Evolutionary conservation across 2,113 vertebrate genomes (phyloP), one percentile per base, ranked within the genome.

Genomic region (Rhagologus leucostigma): DNA sequence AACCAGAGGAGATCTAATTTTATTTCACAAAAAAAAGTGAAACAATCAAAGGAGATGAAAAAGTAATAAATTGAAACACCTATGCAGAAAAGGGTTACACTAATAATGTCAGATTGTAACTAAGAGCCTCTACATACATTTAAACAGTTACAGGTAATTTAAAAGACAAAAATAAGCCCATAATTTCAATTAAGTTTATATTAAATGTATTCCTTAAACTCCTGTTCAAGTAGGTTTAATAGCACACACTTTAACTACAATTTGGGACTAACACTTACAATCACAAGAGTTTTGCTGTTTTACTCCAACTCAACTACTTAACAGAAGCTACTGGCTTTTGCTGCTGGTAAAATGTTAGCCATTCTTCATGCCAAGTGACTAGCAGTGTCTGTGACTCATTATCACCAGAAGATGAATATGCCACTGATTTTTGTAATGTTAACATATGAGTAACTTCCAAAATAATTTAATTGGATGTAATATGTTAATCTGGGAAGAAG

Each of bases 331-430:
- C 20, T 73, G 59, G 42, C 59, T 88, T 39, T 70, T 90, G 35
- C 37, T 88, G 52, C 67, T 81, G 69, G 22, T 56, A 53, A 62
- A 90, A 65, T 11, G 13, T 42, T 79, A 89, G 37, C 60, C 84
- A 75, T n/a, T 42, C 85, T 65, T 73, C 53, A 49, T 18, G 26
- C 32, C 49, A 56, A 84, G 50, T 91, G 87, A 96, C 90, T 84
- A 88, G 92, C 68, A 68, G n/a, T 50, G 50, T 18, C 68, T 83
- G 71, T 96, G 96, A 97, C 60, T 97, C 95, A 97, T 33, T 65
- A 87, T 94, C 94, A 97, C 69, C 96, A 95, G 90, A 84, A 94
- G 67, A 95, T 96, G 95, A 97, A 84, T 82, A 44, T 21, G n/a
- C 64, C 2, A 1, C 49, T 47, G 41, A 89, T 50, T 78, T 90